Evolutionary conservation across 2,888 invertebrate species (phyloP), one percentile per base, ranked within the genome.

Genomic region (Branchipolynoe longqiensis): DNA sequence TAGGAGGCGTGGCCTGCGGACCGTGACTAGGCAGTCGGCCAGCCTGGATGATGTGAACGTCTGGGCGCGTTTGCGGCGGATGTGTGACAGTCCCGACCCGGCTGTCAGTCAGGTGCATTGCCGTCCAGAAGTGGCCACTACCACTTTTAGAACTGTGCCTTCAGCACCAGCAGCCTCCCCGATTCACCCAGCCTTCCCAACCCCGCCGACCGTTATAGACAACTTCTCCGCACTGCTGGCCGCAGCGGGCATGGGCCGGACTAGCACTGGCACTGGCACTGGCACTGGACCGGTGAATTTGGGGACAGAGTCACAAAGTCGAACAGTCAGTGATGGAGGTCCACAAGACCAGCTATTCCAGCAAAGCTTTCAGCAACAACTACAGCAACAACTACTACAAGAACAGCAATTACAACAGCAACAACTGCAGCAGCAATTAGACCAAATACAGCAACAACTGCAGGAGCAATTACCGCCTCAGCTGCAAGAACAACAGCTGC

Each of bases 21-120:
- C 48, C 3, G 12, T 48, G n/a, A n/a, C 22, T 0, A 41, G 41
- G 28, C 28, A n/a, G 31, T 14, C 41, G 14, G 41, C 48, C 38
- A 78, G 78, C 48, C 33, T 78, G 12, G 78, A 78, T 22, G 78
- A 78, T 28, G 31, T 78, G 48, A 78, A 78, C 28, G 48, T 78
- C 8, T 78, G 78, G 78, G 25, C 48, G 12, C 41, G 48, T 22
- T 33, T 78, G 0, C 25, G 78, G 14, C 22, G 48, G 31, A 48
- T 78, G 78, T 78, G 78, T 48, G 78, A 78, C 48, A 69, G 69
- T 25, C 69, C 69, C 2, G 62, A 62, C 18, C n/a, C n/a, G 25
- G 25, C 62, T 62, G 69, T 69, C 69, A 69, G 14, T 69, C 62
- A 62, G 28, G 31, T 12, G 31, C 69, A 33, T 1, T 31, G 31